A percentile compares a stretch with the other conserved stretches of the same genome.
Evolutionary conservation across 2,113 vertebrate genomes (phyloP).

Genomic region (Microtus oregoni): DNA sequence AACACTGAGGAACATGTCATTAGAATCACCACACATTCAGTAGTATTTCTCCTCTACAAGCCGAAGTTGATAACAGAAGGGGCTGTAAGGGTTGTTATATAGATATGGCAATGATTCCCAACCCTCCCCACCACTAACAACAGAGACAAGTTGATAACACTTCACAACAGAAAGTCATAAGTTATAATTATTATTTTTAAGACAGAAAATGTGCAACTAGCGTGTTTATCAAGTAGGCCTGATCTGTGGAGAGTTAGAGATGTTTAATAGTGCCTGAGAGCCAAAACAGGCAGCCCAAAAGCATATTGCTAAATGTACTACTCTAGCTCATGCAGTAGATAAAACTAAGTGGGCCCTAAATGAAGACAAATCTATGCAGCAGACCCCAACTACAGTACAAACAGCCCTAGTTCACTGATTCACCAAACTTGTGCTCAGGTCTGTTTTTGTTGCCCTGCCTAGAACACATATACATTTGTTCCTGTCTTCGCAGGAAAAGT

Average conservation of each 20-base stretch:
- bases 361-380: not conserved
- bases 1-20: not conserved
- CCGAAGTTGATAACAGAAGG: not conserved
- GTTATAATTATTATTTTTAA: not conserved
- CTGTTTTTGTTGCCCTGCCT: not conserved
- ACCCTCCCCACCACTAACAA: not conserved
- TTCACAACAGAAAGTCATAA: not conserved
- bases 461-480: not conserved
- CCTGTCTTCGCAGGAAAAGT: not conserved
- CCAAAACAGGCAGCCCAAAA: conserved; percentile 8
- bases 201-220: not conserved
- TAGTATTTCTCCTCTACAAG: not conserved
- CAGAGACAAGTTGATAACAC: not conserved
- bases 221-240: not conserved
- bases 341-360: not conserved
- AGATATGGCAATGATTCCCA: not conserved
- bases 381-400: not conserved
- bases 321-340: not conserved
- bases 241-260: not conserved
- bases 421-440: not conserved
- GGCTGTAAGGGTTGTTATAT: not conserved
- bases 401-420: not conserved
- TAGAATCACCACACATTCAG: not conserved
- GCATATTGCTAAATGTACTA: not conserved
- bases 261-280: not conserved